These are phyloP conservation scores for Scaptomyza graminum DNA, from an alignment of 1,140 invertebrate species.

Conservation along the genomic window DNA sequence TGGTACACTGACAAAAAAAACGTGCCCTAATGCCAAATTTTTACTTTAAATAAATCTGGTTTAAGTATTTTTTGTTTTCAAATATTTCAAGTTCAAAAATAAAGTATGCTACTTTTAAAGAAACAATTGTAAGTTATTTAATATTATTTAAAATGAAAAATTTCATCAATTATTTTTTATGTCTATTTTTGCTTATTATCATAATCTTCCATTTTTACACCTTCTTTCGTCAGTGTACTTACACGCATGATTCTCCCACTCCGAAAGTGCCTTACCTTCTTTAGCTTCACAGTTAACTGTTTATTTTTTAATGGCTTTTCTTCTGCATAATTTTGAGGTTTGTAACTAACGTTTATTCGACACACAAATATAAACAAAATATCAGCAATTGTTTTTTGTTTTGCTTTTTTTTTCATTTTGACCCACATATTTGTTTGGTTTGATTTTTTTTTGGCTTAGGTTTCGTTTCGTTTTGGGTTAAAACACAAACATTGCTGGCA, in stretches of 20 bases:
- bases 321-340: slow-evolving; percentile 54
- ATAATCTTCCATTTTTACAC: not conserved
- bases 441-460: slow-evolving; percentile 39
- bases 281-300: slow-evolving; percentile 33
- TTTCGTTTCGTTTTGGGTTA: slow-evolving; percentile 56
- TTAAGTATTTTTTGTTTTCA: no score
- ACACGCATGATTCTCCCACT: not conserved
- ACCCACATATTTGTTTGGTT: slow-evolving; percentile 13
- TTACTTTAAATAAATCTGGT: no score
- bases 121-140: no score
- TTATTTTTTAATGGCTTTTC: slow-evolving; percentile 41
- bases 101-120: no score
- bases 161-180: no score
- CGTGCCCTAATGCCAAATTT: no score
- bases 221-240: not conserved
- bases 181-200: no score
- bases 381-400: slow-evolving; percentile 11
- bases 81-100: no score
- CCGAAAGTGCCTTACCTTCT: not conserved
- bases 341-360: slow-evolving; percentile 50
- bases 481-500: slow-evolving; percentile 46
- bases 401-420: slow-evolving; percentile 21
- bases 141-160: no score
- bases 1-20: no score
- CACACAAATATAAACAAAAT: slow-evolving; percentile 33